These are phyloP conservation scores for Geopemphigus sp. DNA, from an alignment of 1,140 invertebrate genomes.

Conservation along the genomic window DNA sequence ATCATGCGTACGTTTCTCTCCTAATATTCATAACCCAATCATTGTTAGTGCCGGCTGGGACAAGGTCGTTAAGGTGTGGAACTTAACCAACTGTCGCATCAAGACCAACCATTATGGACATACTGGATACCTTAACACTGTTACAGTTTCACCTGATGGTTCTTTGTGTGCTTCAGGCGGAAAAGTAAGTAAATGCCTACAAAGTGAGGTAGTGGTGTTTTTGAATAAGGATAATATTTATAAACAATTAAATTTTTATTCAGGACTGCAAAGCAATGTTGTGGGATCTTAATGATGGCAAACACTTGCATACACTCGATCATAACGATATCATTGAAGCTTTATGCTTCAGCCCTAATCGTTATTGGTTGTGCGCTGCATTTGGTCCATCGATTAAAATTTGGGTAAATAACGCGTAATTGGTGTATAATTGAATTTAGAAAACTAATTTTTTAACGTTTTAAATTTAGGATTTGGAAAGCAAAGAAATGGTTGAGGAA, in stretches of 20 bases:
- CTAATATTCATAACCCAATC: constrained; percentile 96
- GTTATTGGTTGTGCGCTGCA: constrained; percentile 99
- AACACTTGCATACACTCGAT: constrained; percentile 97
- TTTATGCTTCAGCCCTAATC: constrained; percentile 97
- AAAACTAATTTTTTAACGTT: constrained; percentile 36
- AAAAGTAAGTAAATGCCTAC: constrained; percentile 61
- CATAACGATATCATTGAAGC: constrained; percentile 98
- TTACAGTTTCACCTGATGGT: constrained; percentile 98
- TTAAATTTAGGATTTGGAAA: constrained; percentile 84
- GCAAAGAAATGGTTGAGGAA: constrained; percentile 99
- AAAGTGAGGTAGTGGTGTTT: neutral
- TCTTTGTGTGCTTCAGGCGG: constrained; percentile 98
- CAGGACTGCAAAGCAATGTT: constrained; percentile 98
- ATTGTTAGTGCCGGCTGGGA: constrained; percentile 99
- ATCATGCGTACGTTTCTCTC: constrained; percentile 97
- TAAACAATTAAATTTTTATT: constrained; percentile 44
- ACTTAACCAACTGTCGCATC: constrained; percentile 96
- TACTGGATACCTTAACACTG: constrained; percentile 95
- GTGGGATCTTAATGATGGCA: constrained; percentile 99
- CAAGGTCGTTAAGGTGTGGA: constrained; percentile 98
- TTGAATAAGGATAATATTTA: neutral
- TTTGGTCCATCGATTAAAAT: constrained; percentile 98
- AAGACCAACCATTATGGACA: constrained; percentile 99
- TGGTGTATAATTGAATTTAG: constrained; percentile 56
- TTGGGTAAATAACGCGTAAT: constrained; percentile 66